Evolutionary conservation across 2,888 invertebrate genomes (phyloP).

Genomic region (Leucophenga maculata): DNA sequence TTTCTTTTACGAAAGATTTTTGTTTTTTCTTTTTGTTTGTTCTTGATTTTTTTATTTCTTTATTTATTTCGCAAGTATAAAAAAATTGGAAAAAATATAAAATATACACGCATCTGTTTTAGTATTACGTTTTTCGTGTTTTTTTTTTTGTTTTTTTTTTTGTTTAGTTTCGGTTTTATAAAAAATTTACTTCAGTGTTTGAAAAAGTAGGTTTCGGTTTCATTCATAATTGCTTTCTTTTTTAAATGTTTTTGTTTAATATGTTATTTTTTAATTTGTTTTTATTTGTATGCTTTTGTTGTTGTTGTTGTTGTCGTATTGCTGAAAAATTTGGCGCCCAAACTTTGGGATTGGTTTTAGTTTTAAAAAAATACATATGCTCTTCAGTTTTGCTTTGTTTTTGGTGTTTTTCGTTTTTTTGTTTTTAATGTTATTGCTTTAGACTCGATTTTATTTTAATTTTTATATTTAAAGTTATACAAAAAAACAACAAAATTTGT

Average conservation of each 20-base stretch:
- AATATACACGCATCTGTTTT: slow-evolving; percentile 22
- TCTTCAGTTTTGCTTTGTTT: slow-evolving; percentile 36
- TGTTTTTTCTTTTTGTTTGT: slow-evolving; percentile 14
- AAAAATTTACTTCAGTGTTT: slow-evolving; percentile 15
- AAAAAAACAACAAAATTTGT: slow-evolving; percentile 55
- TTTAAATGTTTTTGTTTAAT: not conserved
- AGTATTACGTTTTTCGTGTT: slow-evolving; percentile 1
- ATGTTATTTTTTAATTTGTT: slow-evolving; percentile 28
- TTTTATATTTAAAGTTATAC: slow-evolving; percentile 42
- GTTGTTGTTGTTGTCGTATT: slow-evolving; percentile 41
- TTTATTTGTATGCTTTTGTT: slow-evolving; percentile 27
- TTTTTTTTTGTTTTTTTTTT: slow-evolving; percentile 8
- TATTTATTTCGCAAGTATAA: slow-evolving; percentile 33
- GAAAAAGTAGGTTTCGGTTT: slow-evolving; percentile 23
- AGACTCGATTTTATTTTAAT: too few species aligned
- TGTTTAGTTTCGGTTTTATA: slow-evolving; percentile 1
- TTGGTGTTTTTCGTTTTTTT: slow-evolving; percentile 30
- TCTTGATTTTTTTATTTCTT: slow-evolving; percentile 18
- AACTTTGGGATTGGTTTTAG: slow-evolving; percentile 54
- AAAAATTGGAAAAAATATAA: slow-evolving; percentile 29
- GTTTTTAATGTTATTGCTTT: slow-evolving; percentile 25
- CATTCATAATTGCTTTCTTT: slow-evolving; percentile 37
- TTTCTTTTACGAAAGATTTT: slow-evolving; percentile 35
- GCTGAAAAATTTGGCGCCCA: slow-evolving; percentile 62
- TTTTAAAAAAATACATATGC: slow-evolving; percentile 57